Percentiles rank a stretch among this genome's conserved stretches.
These are phyloP conservation scores for Andrena fulva DNA, from an alignment of 2,888 invertebrate species.

Conservation along the genomic window DNA sequence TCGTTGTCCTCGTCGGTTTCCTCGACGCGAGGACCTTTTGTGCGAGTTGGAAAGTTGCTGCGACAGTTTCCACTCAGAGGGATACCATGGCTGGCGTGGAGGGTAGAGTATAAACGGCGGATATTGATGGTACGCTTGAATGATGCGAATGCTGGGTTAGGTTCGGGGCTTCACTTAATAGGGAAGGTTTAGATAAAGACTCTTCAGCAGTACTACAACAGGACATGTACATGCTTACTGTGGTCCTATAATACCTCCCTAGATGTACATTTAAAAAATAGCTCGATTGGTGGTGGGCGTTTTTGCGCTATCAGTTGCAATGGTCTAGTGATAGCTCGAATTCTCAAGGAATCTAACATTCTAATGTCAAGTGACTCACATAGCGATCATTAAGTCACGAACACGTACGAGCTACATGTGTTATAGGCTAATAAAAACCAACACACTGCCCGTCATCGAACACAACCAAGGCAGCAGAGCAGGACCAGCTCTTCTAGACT, in stretches of 20 bases:
- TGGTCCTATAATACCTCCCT: too few relatives aligned
- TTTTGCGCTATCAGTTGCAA: neutral
- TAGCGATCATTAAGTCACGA: neutral
- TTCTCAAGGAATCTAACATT: neutral
- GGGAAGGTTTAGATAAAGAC: neutral
- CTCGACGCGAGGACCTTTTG: neutral
- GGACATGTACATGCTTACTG: too few relatives aligned
- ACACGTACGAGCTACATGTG: neutral
- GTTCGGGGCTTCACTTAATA: neutral
- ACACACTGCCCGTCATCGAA: neutral
- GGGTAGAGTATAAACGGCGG: neutral
- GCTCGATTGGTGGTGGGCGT: too few relatives aligned
- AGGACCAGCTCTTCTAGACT: neutral
- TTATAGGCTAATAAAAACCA: neutral
- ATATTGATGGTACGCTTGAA: neutral
- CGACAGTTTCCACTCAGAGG: constrained; percentile 10
- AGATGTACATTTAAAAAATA: too few relatives aligned
- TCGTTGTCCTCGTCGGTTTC: constrained; percentile 23
- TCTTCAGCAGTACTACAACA: neutral
- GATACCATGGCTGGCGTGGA: neutral
- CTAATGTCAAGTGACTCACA: neutral
- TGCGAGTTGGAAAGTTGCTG: neutral
- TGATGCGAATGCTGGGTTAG: neutral
- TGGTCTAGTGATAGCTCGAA: neutral
- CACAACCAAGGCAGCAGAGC: neutral